Evolutionary conservation across 1,140 invertebrate genomes (phyloP).

Genomic region (Brachionus rotundiformis): DNA sequence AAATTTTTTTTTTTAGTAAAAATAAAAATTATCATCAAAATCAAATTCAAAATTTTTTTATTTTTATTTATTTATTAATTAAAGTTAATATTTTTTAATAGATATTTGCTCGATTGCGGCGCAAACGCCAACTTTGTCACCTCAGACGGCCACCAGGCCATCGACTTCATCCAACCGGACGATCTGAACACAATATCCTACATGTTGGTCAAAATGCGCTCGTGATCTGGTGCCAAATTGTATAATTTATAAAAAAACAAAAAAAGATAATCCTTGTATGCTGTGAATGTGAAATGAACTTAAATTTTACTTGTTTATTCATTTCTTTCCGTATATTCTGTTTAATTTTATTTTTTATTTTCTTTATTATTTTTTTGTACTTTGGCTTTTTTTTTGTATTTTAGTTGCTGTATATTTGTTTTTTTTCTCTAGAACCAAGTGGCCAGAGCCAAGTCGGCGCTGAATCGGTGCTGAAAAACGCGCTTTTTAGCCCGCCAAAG

Average conservation of each 20-base stretch:
- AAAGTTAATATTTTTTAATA: not conserved
- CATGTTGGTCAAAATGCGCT: conserved; percentile 41
- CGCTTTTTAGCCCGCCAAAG: not conserved
- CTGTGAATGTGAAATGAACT: conserved; percentile 27
- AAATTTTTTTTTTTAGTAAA: not conserved
- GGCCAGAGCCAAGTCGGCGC: not conserved
- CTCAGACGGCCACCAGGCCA: conserved; percentile 25
- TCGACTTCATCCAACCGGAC: conserved; percentile 45
- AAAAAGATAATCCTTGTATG: conserved; percentile 15
- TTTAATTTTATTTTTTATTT: conserved; percentile 41
- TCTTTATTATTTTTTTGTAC: conserved; percentile 29
- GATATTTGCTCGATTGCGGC: conserved; percentile 31
- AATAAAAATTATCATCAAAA: not conserved
- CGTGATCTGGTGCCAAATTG: not conserved
- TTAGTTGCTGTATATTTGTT: conserved; percentile 49
- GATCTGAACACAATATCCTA: conserved; percentile 44
- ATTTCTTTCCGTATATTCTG: conserved; percentile 10
- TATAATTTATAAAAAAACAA: not conserved
- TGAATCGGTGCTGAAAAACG: not conserved
- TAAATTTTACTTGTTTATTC: conserved; percentile 12
- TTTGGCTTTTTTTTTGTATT: conserved; percentile 33
- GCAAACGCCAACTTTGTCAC: conserved; percentile 45
- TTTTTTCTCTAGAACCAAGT: conserved; percentile 6
- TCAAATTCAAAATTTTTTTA: not conserved
- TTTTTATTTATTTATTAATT: not conserved